Base-by-base conservation (phyloP, 2,113 vertebrate species). In the Gnathochromis pfefferi region DNA sequence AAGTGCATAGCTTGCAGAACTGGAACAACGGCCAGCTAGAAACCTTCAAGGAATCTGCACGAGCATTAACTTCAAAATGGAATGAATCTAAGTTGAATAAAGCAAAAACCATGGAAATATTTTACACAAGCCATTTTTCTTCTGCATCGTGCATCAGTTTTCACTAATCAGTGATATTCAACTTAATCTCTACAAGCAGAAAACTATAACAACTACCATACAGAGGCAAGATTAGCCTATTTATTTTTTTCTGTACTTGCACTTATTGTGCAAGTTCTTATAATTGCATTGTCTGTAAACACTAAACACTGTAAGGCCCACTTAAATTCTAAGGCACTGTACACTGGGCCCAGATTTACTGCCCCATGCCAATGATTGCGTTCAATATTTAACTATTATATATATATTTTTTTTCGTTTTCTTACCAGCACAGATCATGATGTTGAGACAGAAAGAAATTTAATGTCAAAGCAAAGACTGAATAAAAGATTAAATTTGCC, bases 1-100 rank as follows among this genome's bases (percentile, higher is more conserved):
- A 90, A 83, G 49, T 90, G 88, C 78, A 45, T 45, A 5, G 63
- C 45, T 75, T 80, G 85, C 83, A 90, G 85, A 88, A 88, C 31
- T 54, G 26, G 4, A 78, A 53, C 42, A 53, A 85, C n/a, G 26
- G 60, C 79, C 53, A 87, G 51, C 45, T 31, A 4, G 28, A 68
- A 13, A 90, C 82, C 47, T 90, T 89, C 53, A 78, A 87, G 40
- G 55, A 88, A 83, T 83, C 68, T 75, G 28, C 40, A 81, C 17
- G 23, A 81, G 54, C 31, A 75, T 28, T 45, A 87, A 88, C 83
- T 68, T 68, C 4, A 31, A 4, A 31, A 63, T 11, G 81, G 35
- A 80, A 81, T 68, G 0, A 45, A 85, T 81, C 68, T 5, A 81
- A 63, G 26, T 65, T 65, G 55, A 81, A 57, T 82, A 81, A 85